Conservation (phyloP, 2,797 vertebrate species). For the Sebastes vulpes region DNA sequence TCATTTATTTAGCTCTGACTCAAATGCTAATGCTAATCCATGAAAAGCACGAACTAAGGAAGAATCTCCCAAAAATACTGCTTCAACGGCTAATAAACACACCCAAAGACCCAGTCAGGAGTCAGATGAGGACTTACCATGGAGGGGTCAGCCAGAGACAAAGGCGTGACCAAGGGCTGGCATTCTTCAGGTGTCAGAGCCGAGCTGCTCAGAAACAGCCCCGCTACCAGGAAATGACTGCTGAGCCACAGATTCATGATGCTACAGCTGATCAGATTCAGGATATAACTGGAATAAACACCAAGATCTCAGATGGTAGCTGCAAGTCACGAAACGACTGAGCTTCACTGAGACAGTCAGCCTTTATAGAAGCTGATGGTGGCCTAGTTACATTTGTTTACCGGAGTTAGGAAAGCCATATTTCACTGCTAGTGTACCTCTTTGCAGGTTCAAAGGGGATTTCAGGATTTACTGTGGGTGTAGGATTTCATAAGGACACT, state of each 20-base stretch:
- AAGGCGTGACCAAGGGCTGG: not conserved
- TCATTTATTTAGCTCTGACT: not conserved
- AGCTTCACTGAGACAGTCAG: not conserved
- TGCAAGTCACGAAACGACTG: not conserved
- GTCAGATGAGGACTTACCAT: slow-evolving; percentile 18
- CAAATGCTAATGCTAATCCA: not conserved
- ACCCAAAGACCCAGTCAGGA: not conserved
- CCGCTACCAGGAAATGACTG: not conserved
- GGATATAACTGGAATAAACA: not conserved
- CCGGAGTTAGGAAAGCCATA: not conserved
- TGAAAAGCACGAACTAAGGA: not conserved
- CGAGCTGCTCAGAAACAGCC: slow-evolving; percentile 7
- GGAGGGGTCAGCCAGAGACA: not conserved
- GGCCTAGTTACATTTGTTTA: too few relatives aligned
- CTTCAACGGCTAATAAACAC: not conserved
- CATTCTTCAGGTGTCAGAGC: slow-evolving; percentile 45
- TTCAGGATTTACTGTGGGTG: not conserved
- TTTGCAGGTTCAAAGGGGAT: not conserved
- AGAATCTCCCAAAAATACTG: not conserved
- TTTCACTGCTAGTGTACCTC: too few relatives aligned
- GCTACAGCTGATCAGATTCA: not conserved
- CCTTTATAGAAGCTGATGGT: slow-evolving; percentile 5
- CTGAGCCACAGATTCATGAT: slow-evolving; percentile 37
- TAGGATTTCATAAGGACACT: not conserved
- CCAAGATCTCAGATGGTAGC: not conserved